Evolutionary conservation across 2,797 vertebrate species (phyloP).

Genomic region (Toxotes lorentzi): DNA sequence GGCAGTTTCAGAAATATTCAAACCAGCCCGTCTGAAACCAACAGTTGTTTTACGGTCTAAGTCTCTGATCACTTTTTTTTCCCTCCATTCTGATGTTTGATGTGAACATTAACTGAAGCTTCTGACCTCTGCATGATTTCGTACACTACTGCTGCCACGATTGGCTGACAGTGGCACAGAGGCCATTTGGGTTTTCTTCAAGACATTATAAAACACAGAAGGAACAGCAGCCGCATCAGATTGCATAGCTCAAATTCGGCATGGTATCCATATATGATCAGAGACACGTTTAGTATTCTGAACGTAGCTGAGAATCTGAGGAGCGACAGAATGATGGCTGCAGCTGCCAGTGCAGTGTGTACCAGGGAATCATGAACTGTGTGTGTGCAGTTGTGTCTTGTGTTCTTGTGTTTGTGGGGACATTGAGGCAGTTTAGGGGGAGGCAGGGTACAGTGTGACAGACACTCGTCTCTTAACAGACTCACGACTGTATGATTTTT

Average conservation of each 20-base stretch:
- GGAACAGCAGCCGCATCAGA: slow-evolving; percentile 30
- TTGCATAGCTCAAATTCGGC: slow-evolving; percentile 39
- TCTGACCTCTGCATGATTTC: no score
- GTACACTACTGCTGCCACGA: no score
- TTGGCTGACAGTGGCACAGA: neutral
- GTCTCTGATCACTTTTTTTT: no score
- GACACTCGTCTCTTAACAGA: slow-evolving; percentile 33
- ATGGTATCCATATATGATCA: slow-evolving; percentile 19
- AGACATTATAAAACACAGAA: slow-evolving; percentile 23
- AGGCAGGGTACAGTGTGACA: slow-evolving; percentile 51
- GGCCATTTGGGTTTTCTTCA: slow-evolving; percentile 29
- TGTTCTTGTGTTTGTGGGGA: slow-evolving; percentile 13
- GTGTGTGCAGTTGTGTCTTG: slow-evolving; percentile 9
- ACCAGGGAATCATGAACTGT: slow-evolving; percentile 56
- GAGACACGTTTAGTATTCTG: slow-evolving; percentile 63
- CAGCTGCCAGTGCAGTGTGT: slow-evolving; percentile 53
- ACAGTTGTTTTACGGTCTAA: no score
- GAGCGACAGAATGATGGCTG: slow-evolving; percentile 75
- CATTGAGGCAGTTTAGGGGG: slow-evolving; percentile 26
- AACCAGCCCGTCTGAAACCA: neutral
- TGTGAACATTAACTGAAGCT: no score
- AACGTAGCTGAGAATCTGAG: slow-evolving; percentile 61
- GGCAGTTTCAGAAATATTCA: neutral
- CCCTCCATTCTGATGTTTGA: no score
- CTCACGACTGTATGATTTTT: slow-evolving; percentile 32